Conservation (phyloP, 37 sponge, comb jelly and placozoan genomes). For the Axinella damicornis region DNA sequence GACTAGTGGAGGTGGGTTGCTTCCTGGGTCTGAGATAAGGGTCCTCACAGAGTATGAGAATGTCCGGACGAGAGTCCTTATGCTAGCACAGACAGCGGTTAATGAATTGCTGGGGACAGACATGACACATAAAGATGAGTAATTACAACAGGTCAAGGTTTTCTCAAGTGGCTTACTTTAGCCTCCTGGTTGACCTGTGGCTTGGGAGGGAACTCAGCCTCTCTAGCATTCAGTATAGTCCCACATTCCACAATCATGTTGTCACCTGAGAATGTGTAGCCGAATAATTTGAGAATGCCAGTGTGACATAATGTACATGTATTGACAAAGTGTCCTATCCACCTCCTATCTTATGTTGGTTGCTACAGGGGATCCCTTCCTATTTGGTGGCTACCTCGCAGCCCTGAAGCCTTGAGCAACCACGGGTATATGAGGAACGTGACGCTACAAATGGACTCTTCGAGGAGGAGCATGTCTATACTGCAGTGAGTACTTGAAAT, state of each 20-base stretch:
- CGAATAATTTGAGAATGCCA: too few relatives aligned
- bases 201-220: constrained; percentile 83
- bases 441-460: too few relatives aligned
- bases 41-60: constrained; percentile 80
- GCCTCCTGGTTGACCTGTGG: constrained; percentile 86
- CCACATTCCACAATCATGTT: constrained; percentile 93
- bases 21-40: constrained; percentile 78
- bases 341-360: too few relatives aligned
- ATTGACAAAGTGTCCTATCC: too few relatives aligned
- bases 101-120: constrained; percentile 83
- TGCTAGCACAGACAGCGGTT: constrained; percentile 83
- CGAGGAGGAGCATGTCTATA: too few relatives aligned
- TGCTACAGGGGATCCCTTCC: too few relatives aligned
- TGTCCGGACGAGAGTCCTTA: constrained; percentile 81
- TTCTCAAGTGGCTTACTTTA: constrained; percentile 42
- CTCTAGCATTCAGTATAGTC: constrained; percentile 92
- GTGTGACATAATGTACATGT: too few relatives aligned
- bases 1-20: not conserved
- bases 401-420: too few relatives aligned
- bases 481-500: too few relatives aligned
- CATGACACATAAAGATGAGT: not conserved
- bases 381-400: too few relatives aligned
- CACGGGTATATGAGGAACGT: too few relatives aligned
- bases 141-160: not conserved
- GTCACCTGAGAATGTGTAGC: too few relatives aligned